Evolutionary conservation across 2,797 vertebrate genomes (phyloP).

Genomic region (Hydrophis major): DNA sequence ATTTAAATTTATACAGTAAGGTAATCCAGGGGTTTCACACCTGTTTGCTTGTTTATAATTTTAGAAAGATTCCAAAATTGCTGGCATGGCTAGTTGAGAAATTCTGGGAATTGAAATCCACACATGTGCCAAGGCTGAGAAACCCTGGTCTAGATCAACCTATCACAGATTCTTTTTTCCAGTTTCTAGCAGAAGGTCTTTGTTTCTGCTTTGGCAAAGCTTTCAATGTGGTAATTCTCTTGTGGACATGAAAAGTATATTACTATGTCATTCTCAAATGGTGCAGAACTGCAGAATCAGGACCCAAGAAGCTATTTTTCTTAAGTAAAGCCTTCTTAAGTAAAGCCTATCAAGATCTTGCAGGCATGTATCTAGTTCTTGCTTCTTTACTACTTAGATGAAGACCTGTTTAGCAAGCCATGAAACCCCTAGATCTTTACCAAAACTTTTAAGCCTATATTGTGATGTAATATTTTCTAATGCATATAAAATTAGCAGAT

Average conservation of each 20-base stretch:
- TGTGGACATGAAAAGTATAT: neutral
- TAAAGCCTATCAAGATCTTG: no score
- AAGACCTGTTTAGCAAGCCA: neutral
- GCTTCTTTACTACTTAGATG: neutral
- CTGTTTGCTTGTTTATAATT: neutral
- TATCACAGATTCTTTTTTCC: neutral
- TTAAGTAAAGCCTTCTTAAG: neutral
- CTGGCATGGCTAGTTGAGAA: neutral
- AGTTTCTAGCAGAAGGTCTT: neutral
- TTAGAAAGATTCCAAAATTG: neutral
- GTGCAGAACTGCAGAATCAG: neutral
- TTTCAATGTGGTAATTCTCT: neutral
- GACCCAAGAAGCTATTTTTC: neutral
- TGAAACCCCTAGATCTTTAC: neutral
- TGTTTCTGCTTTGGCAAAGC: neutral
- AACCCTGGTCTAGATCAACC: neutral
- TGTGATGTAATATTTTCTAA: neutral
- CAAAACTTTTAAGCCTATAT: neutral
- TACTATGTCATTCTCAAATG: neutral
- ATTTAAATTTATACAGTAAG: neutral
- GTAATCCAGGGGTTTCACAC: neutral
- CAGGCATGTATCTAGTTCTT: neutral
- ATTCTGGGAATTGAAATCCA: no score
- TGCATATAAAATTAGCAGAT: neutral
- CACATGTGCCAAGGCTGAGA: no score